These are phyloP conservation scores for Syrmaticus mikado DNA, from an alignment of 2,113 vertebrate species.

Conservation along the genomic window DNA sequence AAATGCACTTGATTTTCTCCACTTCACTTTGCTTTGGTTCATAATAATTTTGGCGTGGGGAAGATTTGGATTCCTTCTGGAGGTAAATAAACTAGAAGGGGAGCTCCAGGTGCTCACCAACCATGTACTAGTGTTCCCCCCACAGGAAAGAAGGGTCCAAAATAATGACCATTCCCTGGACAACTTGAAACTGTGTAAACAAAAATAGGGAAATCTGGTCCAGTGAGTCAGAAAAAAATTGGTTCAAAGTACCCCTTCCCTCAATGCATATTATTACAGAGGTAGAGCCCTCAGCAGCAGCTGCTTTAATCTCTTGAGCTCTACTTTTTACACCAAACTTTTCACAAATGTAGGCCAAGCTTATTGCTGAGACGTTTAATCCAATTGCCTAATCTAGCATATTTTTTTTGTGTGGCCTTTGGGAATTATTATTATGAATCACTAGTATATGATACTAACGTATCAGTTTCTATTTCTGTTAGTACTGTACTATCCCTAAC, in stretches of 20 bases:
- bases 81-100: background rate
- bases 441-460: background rate
- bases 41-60: background rate
- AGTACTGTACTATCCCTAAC: background rate
- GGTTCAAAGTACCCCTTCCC: background rate
- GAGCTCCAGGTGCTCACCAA: background rate
- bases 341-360: background rate
- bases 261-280: background rate
- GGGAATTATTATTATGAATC: background rate
- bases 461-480: background rate
- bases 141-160: background rate
- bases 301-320: background rate
- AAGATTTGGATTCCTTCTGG: background rate
- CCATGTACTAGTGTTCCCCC: fast-evolving
- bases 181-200: background rate
- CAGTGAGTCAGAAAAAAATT: background rate
- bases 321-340: background rate
- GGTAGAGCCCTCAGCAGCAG: background rate
- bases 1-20: background rate
- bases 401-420: background rate
- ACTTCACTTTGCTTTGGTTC: background rate
- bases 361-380: background rate
- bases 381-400: background rate
- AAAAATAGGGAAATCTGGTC: background rate
- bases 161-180: background rate